Evolutionary conservation across 35 echinoderm and acorn worm genomes (phyloP), one percentile per base, ranked within the genome.

Genomic region (Apostichopus japonicus): DNA sequence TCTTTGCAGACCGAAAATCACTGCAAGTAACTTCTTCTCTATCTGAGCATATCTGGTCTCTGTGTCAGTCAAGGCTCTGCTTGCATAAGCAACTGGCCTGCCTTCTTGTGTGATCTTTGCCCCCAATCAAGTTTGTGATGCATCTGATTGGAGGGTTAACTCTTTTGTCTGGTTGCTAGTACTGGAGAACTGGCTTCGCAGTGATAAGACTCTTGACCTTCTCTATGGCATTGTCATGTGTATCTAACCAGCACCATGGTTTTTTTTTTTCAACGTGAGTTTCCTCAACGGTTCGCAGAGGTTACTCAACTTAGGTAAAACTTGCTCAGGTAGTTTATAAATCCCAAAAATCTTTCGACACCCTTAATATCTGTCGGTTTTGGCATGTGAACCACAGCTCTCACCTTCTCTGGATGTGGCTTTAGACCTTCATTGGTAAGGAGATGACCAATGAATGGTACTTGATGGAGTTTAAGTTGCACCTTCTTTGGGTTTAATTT

Each of bases 1-100:
- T 55, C 93, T 55, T 55, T 94, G 93, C 4, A 96, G 15, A 25
- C 79, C 92, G 87, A 87, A 87, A 22, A 93, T 23, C 55, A 65
- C 55, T 17, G 92, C 84, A 6, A 93, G 58, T 10, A 93, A 53
- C 73, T 93, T 72, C 65, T 93, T 93, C 92, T 93, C 92, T 53
- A 93, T 90, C 54, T 79, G 92, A 0, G 84, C 15, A 51, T 79
- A 93, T 78, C 92, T 21, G 23, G 73, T 93, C 54, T 93, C 86
- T 22, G 92, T n/a, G 11, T 52, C 16, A 14, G 92, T 88, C 27
- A 93, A 56, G 4, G 92, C 82, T 19, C 92, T 72, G n/a, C 65
- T 88, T 6, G 83, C 59, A 23, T 84, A 92, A 9, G 79, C 56
- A 6, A 93, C 52, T 54, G 92, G 84, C n/a, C 88, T 62, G 11